phyloP scores from a whole-genome alignment of 2,888 invertebrate species.

The Arrhopalites spinosus region DNA sequence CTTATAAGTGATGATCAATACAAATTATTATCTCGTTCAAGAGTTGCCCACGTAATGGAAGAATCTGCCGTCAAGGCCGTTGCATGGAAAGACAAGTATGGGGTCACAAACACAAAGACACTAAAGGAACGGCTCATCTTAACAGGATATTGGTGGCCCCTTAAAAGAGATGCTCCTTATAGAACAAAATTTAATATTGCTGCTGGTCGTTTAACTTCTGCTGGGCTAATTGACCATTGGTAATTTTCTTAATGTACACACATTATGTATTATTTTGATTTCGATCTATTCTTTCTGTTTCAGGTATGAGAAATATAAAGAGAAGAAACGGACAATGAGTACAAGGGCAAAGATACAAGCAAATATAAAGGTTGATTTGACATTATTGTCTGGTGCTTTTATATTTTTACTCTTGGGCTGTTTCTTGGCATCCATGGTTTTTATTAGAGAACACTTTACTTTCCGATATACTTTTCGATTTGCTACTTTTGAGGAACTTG shows the following conservation, averaged over 20 bases:
- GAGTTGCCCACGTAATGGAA: constrained; percentile 47
- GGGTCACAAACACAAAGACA: constrained; percentile 43
- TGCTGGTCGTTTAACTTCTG: constrained; percentile 42
- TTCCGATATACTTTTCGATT: constrained; percentile 46
- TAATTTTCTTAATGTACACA: too few species aligned
- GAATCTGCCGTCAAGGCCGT: constrained; percentile 46
- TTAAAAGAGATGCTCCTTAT: constrained; percentile 42
- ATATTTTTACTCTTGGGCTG: constrained; percentile 50
- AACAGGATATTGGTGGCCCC: constrained; percentile 45
- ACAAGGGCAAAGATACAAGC: constrained; percentile 44
- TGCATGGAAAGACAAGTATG: constrained; percentile 44
- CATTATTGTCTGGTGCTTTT: constrained; percentile 51
- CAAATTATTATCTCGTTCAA: not conserved
- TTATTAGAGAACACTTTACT: constrained; percentile 43
- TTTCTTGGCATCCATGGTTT: constrained; percentile 33
- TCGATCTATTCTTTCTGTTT: too few species aligned
- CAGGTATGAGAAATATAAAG: constrained; percentile 43
- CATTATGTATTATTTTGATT: too few species aligned
- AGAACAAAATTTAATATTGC: constrained; percentile 48
- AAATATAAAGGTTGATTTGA: constrained; percentile 47
- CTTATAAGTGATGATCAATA: not conserved
- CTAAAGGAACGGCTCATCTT: constrained; percentile 50
- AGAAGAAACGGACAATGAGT: constrained; percentile 37
- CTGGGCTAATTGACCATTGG: constrained; percentile 36
- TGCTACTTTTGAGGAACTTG: constrained; percentile 39